Conservation (phyloP, 2,113 vertebrate genomes). For the Sebastes schlegelii region DNA sequence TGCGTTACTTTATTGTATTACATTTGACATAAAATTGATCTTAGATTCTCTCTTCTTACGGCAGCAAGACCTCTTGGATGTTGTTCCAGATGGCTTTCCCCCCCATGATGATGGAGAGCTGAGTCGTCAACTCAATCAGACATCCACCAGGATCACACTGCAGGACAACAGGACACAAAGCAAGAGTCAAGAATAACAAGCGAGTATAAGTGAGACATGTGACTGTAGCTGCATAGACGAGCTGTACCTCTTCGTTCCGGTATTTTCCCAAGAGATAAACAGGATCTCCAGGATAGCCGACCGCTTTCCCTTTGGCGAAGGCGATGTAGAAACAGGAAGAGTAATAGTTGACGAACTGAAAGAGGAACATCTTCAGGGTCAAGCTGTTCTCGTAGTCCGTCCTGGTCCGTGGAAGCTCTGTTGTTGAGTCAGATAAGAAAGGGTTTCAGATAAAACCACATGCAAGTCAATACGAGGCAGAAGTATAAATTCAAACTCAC, state of each 20-base stretch:
- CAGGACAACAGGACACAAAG: constrained; percentile 38
- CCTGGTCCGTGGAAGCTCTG: constrained; percentile 94
- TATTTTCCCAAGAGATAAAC: constrained; percentile 92
- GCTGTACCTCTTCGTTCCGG: constrained; percentile 92
- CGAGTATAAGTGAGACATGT: background rate
- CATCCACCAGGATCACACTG: constrained; percentile 97
- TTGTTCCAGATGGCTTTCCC: constrained; percentile 98
- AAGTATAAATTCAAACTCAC: constrained; percentile 74
- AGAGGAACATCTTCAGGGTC: constrained; percentile 97
- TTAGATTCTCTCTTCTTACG: constrained; percentile 84
- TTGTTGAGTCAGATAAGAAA: constrained; percentile 7
- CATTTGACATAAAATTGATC: background rate
- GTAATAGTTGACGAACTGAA: constrained; percentile 98
- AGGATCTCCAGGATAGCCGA: constrained; percentile 89
- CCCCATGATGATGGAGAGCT: constrained; percentile 93
- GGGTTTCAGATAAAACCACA: background rate
- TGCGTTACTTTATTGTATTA: background rate
- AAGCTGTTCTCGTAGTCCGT: constrained; percentile 95
- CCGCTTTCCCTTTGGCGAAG: constrained; percentile 94
- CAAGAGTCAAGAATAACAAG: background rate
- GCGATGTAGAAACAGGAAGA: constrained; percentile 98
- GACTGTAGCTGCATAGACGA: background rate
- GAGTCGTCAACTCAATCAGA: constrained; percentile 93
- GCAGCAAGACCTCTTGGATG: constrained; percentile 93
- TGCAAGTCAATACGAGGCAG: accelerated